Base-by-base conservation (phyloP, 35 echinoderm and acorn worm species). In the Diadema setosum region DNA sequence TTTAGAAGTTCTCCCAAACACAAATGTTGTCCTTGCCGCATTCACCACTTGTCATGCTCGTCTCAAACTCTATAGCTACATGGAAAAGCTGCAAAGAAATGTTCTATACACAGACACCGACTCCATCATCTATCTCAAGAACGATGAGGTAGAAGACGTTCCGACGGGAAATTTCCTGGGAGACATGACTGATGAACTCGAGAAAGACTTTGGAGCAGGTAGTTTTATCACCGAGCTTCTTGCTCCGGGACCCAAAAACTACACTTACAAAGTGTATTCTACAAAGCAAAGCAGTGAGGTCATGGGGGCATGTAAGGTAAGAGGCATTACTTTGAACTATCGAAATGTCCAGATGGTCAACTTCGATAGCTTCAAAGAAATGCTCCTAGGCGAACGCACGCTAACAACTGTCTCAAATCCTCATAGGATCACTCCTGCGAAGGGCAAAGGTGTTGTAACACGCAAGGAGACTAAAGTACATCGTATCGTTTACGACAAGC, bases 281-380 rank as follows among this genome's bases (percentile, higher is more conserved):
- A 82, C 25, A 60, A 31, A 82, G 83, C 46, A 78, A 24, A 8
- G 80, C 60, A 14, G 56, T 80, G 57, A 81, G 75, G 25, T 55
- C 2, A 4, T 1, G 2, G 70, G 70, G 2, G 70, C 32, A 0
- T 93, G 82, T 39, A 93, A 93, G 58, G 95, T 93, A 15, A 46
- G 87, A 15, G 95, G 87, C 1, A 90, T 93, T 31, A 97, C 95
- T 11, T 23, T 93, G 5, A 97, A 97, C 58, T 85, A 82, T 83
- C 16, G 75, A 17, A 93, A 86, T 36, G 15, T 52, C 0, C 23
- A 89, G 34, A 31, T 75, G 16, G 65, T 93, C 0, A 86, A 90
- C 36, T 93, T 89, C 30, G 81, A 89, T 3, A 89, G 82, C 42
- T n/a, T 93, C n/a, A 29, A 20, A 3, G 60, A 88, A 16, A 84